phyloP scores from a whole-genome alignment of 2,888 invertebrate genomes.

The Invenusta paracnida region DNA sequence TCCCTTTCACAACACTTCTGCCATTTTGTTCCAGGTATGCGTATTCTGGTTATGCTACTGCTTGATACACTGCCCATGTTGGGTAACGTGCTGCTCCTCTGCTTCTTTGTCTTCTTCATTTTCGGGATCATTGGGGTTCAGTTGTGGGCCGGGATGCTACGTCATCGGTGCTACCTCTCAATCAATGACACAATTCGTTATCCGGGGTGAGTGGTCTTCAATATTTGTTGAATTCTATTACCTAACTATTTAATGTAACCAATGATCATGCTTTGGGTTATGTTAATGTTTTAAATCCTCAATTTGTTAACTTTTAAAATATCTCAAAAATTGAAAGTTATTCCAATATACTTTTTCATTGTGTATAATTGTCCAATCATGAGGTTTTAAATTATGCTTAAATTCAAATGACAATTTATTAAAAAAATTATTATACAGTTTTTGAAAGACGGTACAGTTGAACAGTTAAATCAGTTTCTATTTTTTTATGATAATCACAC shows the following conservation, averaged over 20 bases:
- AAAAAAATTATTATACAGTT: too few relatives aligned
- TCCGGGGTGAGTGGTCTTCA: constrained; percentile 37
- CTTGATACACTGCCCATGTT: constrained; percentile 98
- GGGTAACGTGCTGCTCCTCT: constrained; percentile 87
- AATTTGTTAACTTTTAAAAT: too few relatives aligned
- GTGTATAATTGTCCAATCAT: too few relatives aligned
- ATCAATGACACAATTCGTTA: constrained; percentile 36
- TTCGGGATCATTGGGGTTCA: constrained; percentile 99
- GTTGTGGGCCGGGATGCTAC: constrained; percentile 92
- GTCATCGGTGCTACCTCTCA: constrained; percentile 75
- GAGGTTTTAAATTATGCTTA: too few relatives aligned
- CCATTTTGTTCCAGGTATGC: constrained; percentile 74
- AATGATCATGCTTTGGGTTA: neutral
- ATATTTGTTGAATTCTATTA: neutral
- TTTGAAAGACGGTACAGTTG: too few relatives aligned
- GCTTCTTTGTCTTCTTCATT: constrained; percentile 99
- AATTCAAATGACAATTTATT: too few relatives aligned
- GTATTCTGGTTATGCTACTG: constrained; percentile 93
- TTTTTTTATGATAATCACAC: too few relatives aligned
- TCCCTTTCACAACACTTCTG: too few relatives aligned
- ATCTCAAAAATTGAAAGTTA: too few relatives aligned
- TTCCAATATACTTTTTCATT: too few relatives aligned
- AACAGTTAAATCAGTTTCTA: too few relatives aligned
- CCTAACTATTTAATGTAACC: neutral
- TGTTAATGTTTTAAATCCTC: neutral